Evolutionary conservation across 1,140 invertebrate species (phyloP).

Genomic region (Portunus trituberculatus): DNA sequence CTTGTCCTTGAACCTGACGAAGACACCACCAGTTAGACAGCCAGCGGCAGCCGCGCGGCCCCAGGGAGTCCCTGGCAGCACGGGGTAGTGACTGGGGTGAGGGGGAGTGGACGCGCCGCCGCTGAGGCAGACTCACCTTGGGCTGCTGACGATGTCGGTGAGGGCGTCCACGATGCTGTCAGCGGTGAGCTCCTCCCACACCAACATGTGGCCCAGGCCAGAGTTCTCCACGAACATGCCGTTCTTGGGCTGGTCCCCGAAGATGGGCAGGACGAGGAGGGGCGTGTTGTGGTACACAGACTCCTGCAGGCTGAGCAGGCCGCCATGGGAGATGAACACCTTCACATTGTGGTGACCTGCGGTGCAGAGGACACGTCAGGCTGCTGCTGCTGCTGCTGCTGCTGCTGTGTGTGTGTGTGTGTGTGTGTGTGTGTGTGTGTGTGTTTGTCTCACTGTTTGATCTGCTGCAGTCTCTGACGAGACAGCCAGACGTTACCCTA

Average conservation of each 20-base stretch:
- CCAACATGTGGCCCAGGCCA: constrained; percentile 37
- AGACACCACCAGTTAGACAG: background rate
- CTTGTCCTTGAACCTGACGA: background rate
- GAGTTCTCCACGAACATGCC: background rate
- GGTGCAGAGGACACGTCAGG: background rate
- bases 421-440: too few relatives aligned
- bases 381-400: too few relatives aligned
- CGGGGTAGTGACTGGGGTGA: background rate
- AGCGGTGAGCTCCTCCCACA: constrained; percentile 58
- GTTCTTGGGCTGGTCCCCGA: constrained; percentile 51
- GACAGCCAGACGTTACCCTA: too few relatives aligned
- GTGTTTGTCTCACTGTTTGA: too few relatives aligned
- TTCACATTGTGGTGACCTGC: constrained; percentile 57
- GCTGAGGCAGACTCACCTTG: background rate
- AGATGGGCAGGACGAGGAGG: constrained; percentile 57
- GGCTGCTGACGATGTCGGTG: constrained; percentile 39
- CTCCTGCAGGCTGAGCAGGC: constrained; percentile 46
- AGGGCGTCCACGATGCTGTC: constrained; percentile 42
- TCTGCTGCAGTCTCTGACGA: too few relatives aligned
- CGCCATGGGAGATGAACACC: constrained; percentile 62
- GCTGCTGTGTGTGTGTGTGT: too few relatives aligned
- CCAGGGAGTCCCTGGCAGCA: background rate
- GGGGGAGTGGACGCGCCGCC: background rate
- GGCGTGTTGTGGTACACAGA: constrained; percentile 54
- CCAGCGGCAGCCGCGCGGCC: background rate